These are phyloP conservation scores for Ovis canadensis DNA, from an alignment of 2,113 vertebrate species.

Conservation along the genomic window DNA sequence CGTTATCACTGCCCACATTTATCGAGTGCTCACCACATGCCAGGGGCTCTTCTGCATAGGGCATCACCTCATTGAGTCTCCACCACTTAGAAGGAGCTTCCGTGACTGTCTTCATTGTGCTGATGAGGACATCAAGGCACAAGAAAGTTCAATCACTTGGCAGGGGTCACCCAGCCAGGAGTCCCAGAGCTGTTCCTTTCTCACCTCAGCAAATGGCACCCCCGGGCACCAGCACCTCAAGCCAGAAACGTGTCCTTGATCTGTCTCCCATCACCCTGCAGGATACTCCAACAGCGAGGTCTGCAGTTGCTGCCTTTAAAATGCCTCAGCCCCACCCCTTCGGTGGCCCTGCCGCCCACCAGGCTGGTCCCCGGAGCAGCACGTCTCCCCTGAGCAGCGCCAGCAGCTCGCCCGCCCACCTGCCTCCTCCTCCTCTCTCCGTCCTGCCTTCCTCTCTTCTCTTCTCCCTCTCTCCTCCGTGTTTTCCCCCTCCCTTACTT, in stretches of 20 bases:
- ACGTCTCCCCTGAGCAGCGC: fast-evolving
- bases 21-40: not conserved
- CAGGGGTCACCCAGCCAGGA: not conserved
- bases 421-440: not conserved
- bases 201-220: not conserved
- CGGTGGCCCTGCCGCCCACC: fast-evolving
- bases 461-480: not conserved
- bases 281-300: not conserved
- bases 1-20: not conserved
- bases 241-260: not conserved
- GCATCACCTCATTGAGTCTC: not conserved
- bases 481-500: not conserved
- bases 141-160: not conserved
- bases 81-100: not conserved
- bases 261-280: not conserved
- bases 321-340: not conserved
- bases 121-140: not conserved
- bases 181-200: not conserved
- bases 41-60: not conserved
- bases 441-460: not conserved
- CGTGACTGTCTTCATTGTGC: not conserved
- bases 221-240: not conserved
- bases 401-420: not conserved
- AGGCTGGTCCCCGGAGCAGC: not conserved
- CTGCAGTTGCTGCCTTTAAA: not conserved